Evolutionary conservation across 1,140 invertebrate species (phyloP).

Genomic region (Brachionus angularis): DNA sequence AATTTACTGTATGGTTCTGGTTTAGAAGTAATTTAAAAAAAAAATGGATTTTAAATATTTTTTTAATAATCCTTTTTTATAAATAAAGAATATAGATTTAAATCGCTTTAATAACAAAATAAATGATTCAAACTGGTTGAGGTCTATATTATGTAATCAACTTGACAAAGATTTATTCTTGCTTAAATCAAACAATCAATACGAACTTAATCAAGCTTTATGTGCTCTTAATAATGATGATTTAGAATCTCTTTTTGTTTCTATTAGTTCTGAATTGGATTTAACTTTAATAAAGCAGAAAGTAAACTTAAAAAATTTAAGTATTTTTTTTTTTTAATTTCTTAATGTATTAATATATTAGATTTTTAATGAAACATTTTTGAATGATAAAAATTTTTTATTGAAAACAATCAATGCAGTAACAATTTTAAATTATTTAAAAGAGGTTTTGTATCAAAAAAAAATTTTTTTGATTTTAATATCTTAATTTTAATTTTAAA

Average conservation of each 20-base stretch:
- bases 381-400: no score
- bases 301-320: neutral
- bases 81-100: conserved; percentile 7
- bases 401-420: no score
- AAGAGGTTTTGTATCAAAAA: no score
- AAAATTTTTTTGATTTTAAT: neutral
- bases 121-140: neutral
- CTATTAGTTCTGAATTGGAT: neutral
- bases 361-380: no score
- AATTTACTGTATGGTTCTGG: conserved; percentile 8
- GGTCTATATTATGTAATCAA: neutral
- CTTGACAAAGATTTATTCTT: neutral
- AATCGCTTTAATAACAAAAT: conserved; percentile 3
- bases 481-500: neutral
- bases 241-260: neutral
- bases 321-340: no score
- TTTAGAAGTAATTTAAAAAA: neutral
- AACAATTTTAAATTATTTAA: no score
- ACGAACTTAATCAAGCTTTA: neutral
- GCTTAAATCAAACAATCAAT: neutral
- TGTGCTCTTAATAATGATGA: neutral
- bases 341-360: no score
- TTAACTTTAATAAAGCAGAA: conserved; percentile 11
- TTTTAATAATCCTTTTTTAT: neutral
- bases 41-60: neutral